Conservation (phyloP, 1,140 invertebrate species). For the Papilio dardanus region DNA sequence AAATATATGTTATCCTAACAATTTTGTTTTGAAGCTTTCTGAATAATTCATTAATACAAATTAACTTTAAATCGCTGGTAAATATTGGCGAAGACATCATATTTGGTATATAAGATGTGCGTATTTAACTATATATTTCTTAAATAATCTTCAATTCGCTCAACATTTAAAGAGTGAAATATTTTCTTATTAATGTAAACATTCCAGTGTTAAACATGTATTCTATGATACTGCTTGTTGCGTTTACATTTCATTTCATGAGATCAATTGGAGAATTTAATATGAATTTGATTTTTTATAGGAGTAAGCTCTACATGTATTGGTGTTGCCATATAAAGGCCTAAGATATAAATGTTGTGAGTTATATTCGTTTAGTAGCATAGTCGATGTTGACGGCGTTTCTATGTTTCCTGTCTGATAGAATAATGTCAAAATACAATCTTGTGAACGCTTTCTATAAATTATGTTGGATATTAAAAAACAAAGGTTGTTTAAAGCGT, state of each 20-base stretch:
- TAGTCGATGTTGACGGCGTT: neutral
- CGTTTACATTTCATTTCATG: neutral
- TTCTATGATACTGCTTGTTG: neutral
- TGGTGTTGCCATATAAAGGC: constrained; percentile 8
- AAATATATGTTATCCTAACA: neutral
- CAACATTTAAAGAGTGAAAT: neutral
- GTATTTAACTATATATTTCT: neutral
- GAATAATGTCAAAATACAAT: neutral
- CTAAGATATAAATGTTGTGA: neutral
- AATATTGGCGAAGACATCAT: neutral
- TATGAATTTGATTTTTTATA: neutral
- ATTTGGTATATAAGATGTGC: neutral
- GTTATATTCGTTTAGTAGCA: neutral
- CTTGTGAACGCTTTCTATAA: neutral
- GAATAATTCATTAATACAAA: neutral
- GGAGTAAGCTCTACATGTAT: neutral
- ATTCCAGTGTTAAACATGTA: neutral
- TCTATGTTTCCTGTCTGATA: constrained; percentile 13
- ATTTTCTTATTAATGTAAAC: constrained; percentile 7
- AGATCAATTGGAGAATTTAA: too few relatives aligned
- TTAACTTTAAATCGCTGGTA: neutral
- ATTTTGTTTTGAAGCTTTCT: neutral
- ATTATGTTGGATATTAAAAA: neutral
- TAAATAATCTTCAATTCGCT: neutral
- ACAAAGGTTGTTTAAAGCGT: neutral